These are phyloP conservation scores for Heterodera filipjevi DNA, from an alignment of 2,888 invertebrate genomes.

Conservation along the genomic window DNA sequence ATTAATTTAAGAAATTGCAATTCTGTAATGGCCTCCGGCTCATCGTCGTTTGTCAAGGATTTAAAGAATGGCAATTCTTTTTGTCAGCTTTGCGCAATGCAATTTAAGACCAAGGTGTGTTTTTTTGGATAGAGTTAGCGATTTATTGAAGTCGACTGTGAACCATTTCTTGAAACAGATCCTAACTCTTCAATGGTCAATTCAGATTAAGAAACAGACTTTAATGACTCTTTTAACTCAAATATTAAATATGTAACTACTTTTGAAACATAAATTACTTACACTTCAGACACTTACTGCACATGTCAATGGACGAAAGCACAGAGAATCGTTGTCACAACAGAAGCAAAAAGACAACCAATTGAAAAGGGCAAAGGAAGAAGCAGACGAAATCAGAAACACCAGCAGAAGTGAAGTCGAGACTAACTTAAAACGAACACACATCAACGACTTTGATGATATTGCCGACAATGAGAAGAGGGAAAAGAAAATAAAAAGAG, in stretches of 20 bases:
- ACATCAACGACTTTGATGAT: not conserved
- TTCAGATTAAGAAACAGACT: too few species aligned
- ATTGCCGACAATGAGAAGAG: not conserved
- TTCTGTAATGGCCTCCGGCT: not conserved
- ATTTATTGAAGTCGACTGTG: too few species aligned
- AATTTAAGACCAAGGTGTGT: constrained; percentile 32
- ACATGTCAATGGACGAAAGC: constrained; percentile 35
- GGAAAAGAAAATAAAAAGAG: constrained; percentile 6
- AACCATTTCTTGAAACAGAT: too few species aligned
- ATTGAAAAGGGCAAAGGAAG: not conserved
- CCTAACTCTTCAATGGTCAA: too few species aligned
- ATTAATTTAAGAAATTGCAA: not conserved
- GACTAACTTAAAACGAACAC: not conserved
- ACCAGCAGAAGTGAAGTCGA: not conserved
- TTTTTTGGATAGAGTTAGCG: too few species aligned
- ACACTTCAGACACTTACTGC: constrained; percentile 28
- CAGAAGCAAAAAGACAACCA: constrained; percentile 14
- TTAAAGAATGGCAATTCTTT: constrained; percentile 37
- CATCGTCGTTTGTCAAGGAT: constrained; percentile 25
- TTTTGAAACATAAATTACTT: not conserved
- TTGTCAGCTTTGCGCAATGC: constrained; percentile 33
- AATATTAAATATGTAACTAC: not conserved
- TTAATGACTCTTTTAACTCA: too few species aligned
- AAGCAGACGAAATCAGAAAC: not conserved
- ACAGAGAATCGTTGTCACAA: constrained; percentile 30